phyloP scores from a whole-genome alignment of 2,797 vertebrate genomes.

The Gadopsis marmoratus region DNA sequence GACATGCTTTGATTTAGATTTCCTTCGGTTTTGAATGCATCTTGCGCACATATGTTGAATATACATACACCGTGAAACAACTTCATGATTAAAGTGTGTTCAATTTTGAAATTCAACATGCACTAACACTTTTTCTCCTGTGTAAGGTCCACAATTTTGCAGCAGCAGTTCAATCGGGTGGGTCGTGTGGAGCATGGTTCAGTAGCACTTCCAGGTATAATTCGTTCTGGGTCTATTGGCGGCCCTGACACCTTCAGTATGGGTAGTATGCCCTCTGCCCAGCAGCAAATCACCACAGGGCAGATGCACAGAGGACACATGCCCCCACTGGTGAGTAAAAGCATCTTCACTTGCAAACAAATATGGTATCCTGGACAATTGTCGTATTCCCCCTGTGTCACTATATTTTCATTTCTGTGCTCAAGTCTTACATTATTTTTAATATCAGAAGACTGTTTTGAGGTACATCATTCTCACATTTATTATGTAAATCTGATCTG shows the following conservation, averaged over 20 bases:
- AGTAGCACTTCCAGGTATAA: conserved; percentile 94
- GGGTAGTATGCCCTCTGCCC: conserved; percentile 95
- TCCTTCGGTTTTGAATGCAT: not conserved
- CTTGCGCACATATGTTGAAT: not conserved
- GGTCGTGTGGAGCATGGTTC: conserved; percentile 96
- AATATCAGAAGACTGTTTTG: not conserved
- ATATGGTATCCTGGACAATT: conserved; percentile 4
- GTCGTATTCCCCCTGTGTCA: not conserved
- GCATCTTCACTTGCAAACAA: conserved; percentile 9
- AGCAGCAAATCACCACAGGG: conserved; percentile 95
- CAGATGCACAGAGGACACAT: conserved; percentile 99
- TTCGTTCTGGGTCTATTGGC: conserved; percentile 93
- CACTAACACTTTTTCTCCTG: not conserved
- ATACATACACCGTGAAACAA: not conserved
- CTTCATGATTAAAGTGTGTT: not conserved
- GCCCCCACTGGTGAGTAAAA: conserved; percentile 93
- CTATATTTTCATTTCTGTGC: not conserved
- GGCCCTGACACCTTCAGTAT: conserved; percentile 95
- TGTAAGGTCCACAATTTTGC: conserved; percentile 93
- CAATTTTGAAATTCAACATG: not conserved
- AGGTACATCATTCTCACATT: not conserved
- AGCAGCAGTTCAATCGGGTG: conserved; percentile 96
- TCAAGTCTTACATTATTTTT: not conserved
- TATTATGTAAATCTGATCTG: conserved; percentile 19
- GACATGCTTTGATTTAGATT: conserved; percentile 4